These are phyloP conservation scores for Atlantisia rogersi DNA, from an alignment of 2,113 vertebrate genomes.

Conservation along the genomic window DNA sequence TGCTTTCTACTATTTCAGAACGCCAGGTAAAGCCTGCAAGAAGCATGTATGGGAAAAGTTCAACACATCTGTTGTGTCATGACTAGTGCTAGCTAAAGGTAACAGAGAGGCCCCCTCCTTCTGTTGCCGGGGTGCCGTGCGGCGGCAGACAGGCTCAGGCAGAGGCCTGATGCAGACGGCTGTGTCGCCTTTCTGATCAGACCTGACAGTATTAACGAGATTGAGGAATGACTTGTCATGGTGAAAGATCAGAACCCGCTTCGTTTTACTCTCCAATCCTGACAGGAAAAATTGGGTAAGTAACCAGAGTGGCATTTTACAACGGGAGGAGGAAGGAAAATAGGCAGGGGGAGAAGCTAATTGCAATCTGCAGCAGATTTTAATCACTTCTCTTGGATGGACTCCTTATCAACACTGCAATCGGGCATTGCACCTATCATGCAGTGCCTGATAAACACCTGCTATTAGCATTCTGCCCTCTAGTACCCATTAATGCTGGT, in stretches of 20 bases:
- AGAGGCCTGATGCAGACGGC: not conserved
- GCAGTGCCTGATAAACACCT: not conserved
- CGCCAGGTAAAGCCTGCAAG: not conserved
- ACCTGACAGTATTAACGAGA: not conserved
- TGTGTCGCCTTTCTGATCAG: not conserved
- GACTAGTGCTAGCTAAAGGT: not conserved
- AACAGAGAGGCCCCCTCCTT: not conserved
- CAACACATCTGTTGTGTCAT: not conserved
- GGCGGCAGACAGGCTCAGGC: not conserved
- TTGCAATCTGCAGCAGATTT: not conserved
- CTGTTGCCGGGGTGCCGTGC: not conserved
- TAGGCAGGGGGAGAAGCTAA: not conserved
- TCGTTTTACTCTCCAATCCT: not conserved
- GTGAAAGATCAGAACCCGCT: not conserved
- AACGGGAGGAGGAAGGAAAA: not conserved
- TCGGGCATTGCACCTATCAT: not conserved
- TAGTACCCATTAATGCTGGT: not conserved
- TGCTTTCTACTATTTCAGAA: not conserved
- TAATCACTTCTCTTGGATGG: not conserved
- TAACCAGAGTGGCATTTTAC: not conserved
- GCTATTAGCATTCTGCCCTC: not conserved
- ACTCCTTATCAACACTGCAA: accelerated
- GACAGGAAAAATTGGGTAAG: not conserved
- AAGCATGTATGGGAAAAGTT: not conserved
- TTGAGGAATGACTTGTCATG: not conserved